These are phyloP conservation scores for Herpetotheres cachinnans DNA, from an alignment of 2,113 vertebrate species.

Conservation along the genomic window DNA sequence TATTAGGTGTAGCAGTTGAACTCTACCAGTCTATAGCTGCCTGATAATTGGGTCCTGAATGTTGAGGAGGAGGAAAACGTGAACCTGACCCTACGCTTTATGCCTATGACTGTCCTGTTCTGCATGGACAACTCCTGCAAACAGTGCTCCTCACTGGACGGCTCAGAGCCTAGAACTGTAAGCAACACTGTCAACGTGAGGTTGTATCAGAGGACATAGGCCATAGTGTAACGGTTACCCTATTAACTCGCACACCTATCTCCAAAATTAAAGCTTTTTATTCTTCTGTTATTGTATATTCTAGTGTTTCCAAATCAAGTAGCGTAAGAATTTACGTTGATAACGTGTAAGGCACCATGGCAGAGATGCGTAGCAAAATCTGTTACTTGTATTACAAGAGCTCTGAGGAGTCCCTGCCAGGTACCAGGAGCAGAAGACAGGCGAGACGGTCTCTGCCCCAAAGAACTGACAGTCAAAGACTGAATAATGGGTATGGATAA, in stretches of 20 bases:
- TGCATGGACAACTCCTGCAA: neutral
- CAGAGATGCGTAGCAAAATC: neutral
- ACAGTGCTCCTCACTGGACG: neutral
- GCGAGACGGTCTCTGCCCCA: neutral
- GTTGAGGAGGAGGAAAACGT: neutral
- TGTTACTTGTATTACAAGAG: neutral
- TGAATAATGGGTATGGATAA: neutral
- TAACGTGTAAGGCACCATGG: neutral
- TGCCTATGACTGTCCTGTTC: neutral
- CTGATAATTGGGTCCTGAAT: neutral
- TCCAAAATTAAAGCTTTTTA: neutral
- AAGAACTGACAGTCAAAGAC: neutral
- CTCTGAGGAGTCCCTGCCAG: neutral
- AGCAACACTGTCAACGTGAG: neutral
- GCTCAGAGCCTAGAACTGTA: neutral
- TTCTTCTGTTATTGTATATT: neutral
- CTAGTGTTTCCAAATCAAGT: neutral
- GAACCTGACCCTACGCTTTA: neutral
- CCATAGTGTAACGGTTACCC: neutral
- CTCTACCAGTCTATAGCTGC: neutral
- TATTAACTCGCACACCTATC: neutral
- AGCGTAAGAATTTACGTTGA: slow-evolving; percentile 10
- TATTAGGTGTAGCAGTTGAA: neutral
- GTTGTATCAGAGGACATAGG: neutral
- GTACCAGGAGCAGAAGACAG: neutral